Evolutionary conservation across 2,888 invertebrate species (phyloP).

Genomic region (Fissipunctia ypsillon): DNA sequence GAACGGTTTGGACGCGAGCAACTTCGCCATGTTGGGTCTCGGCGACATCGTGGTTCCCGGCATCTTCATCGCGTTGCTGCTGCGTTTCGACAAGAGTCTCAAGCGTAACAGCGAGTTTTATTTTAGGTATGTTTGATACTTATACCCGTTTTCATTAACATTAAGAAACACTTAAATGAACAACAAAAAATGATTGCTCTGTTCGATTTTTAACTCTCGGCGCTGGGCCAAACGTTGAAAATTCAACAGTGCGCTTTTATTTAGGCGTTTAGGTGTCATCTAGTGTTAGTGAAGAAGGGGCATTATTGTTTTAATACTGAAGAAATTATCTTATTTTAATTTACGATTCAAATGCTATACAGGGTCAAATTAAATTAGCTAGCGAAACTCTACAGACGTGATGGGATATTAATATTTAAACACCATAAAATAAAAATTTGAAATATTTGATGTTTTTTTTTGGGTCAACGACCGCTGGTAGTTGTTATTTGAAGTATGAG

Average conservation of each 20-base stretch:
- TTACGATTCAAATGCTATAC: too few species aligned
- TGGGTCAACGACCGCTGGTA: too few species aligned
- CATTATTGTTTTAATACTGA: too few species aligned
- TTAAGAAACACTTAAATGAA: not conserved
- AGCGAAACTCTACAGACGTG: too few species aligned
- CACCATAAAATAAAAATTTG: too few species aligned
- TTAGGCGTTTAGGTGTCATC: too few species aligned
- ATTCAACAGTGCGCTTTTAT: not conserved
- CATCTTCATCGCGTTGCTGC: constrained; percentile 98
- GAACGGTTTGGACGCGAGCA: constrained; percentile 96
- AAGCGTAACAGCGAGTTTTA: constrained; percentile 95
- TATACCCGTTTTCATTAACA: not conserved
- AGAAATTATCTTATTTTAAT: too few species aligned
- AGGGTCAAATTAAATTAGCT: too few species aligned
- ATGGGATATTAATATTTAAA: too few species aligned
- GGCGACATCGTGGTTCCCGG: constrained; percentile 99
- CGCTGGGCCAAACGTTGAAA: not conserved
- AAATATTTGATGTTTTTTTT: too few species aligned
- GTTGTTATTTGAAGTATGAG: too few species aligned
- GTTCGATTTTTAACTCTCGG: not conserved
- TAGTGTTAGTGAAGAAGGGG: too few species aligned
- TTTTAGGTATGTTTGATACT: constrained; percentile 90
- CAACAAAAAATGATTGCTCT: not conserved
- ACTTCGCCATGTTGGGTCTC: constrained; percentile 99
- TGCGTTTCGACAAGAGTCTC: constrained; percentile 98